A percentile compares a stretch with the other conserved stretches of the same genome.
These are phyloP conservation scores for Rhinopomastus cyanomelas DNA, from an alignment of 2,113 vertebrate species.

Conservation along the genomic window DNA sequence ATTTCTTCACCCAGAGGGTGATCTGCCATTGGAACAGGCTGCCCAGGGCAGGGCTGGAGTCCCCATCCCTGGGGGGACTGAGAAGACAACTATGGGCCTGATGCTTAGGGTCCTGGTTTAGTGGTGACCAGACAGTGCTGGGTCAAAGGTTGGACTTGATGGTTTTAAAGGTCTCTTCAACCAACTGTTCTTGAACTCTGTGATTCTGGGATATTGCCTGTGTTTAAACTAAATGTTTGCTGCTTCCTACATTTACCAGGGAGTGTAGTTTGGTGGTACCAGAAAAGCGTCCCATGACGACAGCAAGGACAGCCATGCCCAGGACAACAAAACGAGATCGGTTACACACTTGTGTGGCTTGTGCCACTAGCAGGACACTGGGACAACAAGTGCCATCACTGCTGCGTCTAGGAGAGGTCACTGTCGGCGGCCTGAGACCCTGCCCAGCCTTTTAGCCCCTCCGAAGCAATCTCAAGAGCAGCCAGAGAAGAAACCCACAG, in stretches of 20 bases:
- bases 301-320: no score
- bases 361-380: rapidly evolving
- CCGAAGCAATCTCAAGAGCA: not conserved
- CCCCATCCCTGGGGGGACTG: no score
- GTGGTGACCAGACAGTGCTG: no score
- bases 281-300: rapidly evolving
- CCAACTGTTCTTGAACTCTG: no score
- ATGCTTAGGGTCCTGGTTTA: no score
- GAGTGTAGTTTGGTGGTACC: not conserved
- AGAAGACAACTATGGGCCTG: no score
- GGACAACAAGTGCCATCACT: not conserved
- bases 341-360: rapidly evolving
- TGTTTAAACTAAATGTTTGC: not conserved
- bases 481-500: rapidly evolving
- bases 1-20: no score
- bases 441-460: not conserved
- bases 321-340: rapidly evolving
- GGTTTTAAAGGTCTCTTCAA: no score
- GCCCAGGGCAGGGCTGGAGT: no score
- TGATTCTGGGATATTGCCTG: no score
- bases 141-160: no score
- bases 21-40: no score
- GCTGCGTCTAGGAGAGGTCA: rapidly evolving
- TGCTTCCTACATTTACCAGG: rapidly evolving
- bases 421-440: rapidly evolving